Evolutionary conservation across 35 echinoderm and acorn worm species (phyloP).

Genomic region (Apostichopus californicus): DNA sequence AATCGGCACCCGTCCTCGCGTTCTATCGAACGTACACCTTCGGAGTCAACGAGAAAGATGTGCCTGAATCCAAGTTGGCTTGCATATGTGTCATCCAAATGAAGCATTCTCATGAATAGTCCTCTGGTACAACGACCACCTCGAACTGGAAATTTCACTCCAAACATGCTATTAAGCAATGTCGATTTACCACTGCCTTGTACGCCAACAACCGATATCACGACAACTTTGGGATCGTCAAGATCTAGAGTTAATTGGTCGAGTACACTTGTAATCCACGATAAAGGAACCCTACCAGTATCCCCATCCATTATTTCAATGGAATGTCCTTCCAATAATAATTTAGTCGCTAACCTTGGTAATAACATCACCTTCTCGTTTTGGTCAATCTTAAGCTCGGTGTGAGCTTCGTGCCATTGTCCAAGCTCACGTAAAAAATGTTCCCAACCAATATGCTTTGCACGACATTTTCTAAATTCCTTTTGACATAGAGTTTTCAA

Average conservation of each 20-base stretch:
- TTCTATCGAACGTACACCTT: too few relatives aligned
- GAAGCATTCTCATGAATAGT: not conserved
- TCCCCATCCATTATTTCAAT: slow-evolving; percentile 44
- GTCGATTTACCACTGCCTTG: slow-evolving; percentile 46
- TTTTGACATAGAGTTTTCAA: not conserved
- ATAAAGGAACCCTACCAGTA: not conserved
- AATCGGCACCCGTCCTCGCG: too few relatives aligned
- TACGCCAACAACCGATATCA: not conserved
- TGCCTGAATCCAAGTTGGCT: too few relatives aligned
- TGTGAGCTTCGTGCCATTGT: slow-evolving; percentile 20
- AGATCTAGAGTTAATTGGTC: not conserved
- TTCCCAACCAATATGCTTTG: slow-evolving; percentile 17
- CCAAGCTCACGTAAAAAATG: slow-evolving; percentile 21
- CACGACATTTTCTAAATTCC: not conserved
- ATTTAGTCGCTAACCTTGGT: not conserved
- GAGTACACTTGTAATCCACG: slow-evolving; percentile 30
- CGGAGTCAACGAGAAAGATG: too few relatives aligned
- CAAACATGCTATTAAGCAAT: slow-evolving; percentile 41
- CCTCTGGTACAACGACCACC: slow-evolving; percentile 18
- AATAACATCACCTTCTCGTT: not conserved
- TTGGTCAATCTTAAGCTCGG: not conserved
- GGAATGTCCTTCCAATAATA: not conserved
- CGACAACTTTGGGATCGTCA: slow-evolving; percentile 5
- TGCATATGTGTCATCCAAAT: not conserved
- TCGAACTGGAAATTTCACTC: slow-evolving; percentile 27